phyloP scores from a whole-genome alignment of 2,888 invertebrate genomes.

The Cepaea hortensis region DNA sequence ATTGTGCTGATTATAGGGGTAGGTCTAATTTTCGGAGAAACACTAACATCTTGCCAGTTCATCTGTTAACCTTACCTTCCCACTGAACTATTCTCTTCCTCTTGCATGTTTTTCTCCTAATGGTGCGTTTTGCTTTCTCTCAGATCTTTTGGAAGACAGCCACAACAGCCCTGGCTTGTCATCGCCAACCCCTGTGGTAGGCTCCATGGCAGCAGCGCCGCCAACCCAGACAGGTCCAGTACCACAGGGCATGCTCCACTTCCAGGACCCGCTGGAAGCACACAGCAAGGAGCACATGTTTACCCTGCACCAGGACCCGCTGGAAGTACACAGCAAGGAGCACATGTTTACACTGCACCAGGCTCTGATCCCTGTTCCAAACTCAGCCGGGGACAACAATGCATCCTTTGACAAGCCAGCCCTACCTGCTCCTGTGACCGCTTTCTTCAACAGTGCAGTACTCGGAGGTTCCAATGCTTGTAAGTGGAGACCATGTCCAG shows the following conservation, averaged over 20 bases:
- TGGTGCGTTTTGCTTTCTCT: background rate
- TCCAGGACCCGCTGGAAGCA: background rate
- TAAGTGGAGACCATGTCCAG: conserved; percentile 47
- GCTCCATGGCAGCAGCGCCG: conserved; percentile 9
- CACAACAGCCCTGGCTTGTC: conserved; percentile 10
- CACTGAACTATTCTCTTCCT: too few relatives aligned
- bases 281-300: conserved; percentile 24
- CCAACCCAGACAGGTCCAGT: background rate
- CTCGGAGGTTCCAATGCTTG: conserved; percentile 54
- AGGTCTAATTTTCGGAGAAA: too few relatives aligned
- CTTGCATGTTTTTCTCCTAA: too few relatives aligned
- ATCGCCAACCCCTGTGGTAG: conserved; percentile 25
- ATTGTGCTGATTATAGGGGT: too few relatives aligned
- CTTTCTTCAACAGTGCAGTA: conserved; percentile 61
- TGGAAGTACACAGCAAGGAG: conserved; percentile 19
- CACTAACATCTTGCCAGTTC: too few relatives aligned
- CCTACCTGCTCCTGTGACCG: conserved; percentile 57
- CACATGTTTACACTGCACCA: conserved; percentile 2
- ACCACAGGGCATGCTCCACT: background rate
- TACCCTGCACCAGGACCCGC: background rate
- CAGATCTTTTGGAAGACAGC: conserved; percentile 41
- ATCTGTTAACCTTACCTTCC: too few relatives aligned
- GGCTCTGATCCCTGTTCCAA: conserved; percentile 32
- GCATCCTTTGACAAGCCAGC: conserved; percentile 39
- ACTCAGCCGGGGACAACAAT: conserved; percentile 45